These are phyloP conservation scores for Hydriomena furcata DNA, from an alignment of 2,888 invertebrate genomes.

Conservation along the genomic window DNA sequence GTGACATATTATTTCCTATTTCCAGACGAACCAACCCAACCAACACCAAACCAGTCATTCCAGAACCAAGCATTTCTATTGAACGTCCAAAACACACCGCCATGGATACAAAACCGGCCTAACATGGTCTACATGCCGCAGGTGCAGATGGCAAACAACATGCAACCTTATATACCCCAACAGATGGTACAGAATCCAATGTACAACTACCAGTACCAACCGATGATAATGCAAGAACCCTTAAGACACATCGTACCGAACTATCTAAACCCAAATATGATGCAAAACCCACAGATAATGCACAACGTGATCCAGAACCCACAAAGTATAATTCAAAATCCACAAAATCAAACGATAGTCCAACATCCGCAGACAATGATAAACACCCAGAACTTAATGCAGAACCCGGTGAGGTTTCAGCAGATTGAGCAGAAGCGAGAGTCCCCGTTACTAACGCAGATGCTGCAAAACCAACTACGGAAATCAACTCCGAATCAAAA, in stretches of 20 bases:
- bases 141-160: slow-evolving; percentile 51
- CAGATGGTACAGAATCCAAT: slow-evolving; percentile 65
- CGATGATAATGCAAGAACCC: slow-evolving; percentile 56
- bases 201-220: slow-evolving; percentile 64
- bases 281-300: slow-evolving; percentile 6
- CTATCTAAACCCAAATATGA: slow-evolving; percentile 23
- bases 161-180: slow-evolving; percentile 56
- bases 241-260: slow-evolving; percentile 46
- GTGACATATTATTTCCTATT: neutral
- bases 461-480: slow-evolving; percentile 18
- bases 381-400: slow-evolving; percentile 6
- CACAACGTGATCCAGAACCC: slow-evolving; percentile 1
- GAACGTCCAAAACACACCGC: slow-evolving; percentile 72
- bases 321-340: slow-evolving; percentile 1
- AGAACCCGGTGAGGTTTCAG: neutral
- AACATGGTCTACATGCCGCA: slow-evolving; percentile 72
- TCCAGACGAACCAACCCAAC: slow-evolving; percentile 48
- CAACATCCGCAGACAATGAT: neutral
- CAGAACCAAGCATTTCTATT: slow-evolving; percentile 60
- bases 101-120: slow-evolving; percentile 70
- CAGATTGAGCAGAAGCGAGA: slow-evolving; percentile 17
- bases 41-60: slow-evolving; percentile 46
- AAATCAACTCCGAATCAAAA: slow-evolving; percentile 4
- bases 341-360: neutral
- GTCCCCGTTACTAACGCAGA: slow-evolving; percentile 27